Percentiles rank a stretch among this genome's conserved stretches.
Evolutionary conservation across 1,140 invertebrate genomes (phyloP).

Genomic region (Calliopsis andreniformis): DNA sequence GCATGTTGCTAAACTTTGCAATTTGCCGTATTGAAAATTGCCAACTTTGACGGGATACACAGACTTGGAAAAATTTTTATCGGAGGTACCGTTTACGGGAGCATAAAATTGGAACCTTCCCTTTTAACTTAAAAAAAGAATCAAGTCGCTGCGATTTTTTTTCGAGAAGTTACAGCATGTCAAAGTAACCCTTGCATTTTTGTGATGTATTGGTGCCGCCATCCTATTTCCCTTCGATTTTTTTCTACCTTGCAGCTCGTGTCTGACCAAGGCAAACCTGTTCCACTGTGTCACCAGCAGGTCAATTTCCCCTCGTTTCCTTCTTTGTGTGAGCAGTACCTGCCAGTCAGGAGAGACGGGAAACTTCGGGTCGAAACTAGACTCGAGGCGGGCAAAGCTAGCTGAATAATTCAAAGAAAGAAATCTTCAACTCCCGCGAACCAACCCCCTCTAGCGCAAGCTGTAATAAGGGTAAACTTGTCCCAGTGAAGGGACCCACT

Average conservation of each 20-base stretch:
- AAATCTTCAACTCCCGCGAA: background rate
- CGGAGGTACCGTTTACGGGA: no score
- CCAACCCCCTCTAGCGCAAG: background rate
- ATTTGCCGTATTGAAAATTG: no score
- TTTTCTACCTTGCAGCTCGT: background rate
- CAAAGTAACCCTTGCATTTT: no score
- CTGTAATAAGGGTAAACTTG: constrained; percentile 6
- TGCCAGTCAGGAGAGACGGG: background rate
- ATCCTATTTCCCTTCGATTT: no score
- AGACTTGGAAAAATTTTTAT: no score
- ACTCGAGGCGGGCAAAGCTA: background rate
- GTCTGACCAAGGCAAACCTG: constrained; percentile 8
- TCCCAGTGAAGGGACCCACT: constrained; percentile 15
- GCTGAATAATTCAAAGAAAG: constrained; percentile 4
- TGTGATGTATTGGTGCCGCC: no score
- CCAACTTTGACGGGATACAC: no score
- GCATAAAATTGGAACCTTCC: no score
- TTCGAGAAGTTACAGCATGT: no score
- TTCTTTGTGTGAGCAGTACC: background rate
- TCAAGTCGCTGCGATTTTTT: no score
- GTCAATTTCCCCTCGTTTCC: constrained; percentile 3
- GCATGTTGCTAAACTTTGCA: no score
- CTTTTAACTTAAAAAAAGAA: no score
- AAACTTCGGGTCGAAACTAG: background rate
- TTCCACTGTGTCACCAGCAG: constrained; percentile 3